Evolutionary conservation across 2,888 invertebrate genomes (phyloP).

Genomic region (Epinotia nisella): DNA sequence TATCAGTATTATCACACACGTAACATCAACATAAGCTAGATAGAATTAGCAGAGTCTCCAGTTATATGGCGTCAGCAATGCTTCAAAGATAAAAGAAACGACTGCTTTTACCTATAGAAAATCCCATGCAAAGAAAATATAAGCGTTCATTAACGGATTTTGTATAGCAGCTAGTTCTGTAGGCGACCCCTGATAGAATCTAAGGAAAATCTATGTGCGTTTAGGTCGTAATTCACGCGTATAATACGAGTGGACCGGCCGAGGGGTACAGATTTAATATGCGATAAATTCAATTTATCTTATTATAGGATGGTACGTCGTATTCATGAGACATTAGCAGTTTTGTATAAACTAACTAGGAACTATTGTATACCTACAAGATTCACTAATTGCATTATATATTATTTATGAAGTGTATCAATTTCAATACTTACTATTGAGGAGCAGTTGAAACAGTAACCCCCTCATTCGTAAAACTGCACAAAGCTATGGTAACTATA

Average conservation of each 20-base stretch:
- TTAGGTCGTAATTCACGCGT: conserved; percentile 58
- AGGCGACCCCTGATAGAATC: conserved; percentile 47
- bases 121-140: not conserved
- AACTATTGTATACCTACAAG: conserved; percentile 19
- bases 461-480: too few species aligned
- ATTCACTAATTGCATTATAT: not conserved
- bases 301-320: conserved; percentile 63
- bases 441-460: too few species aligned
- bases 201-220: conserved; percentile 56
- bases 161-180: not conserved
- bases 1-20: too few species aligned
- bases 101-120: not conserved
- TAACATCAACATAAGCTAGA: not conserved
- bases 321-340: conserved; percentile 27
- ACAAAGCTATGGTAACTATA: too few species aligned
- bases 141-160: conserved; percentile 3
- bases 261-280: conserved; percentile 65
- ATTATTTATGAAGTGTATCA: not conserved
- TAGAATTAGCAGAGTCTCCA: not conserved
- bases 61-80: not conserved
- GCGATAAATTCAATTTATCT: conserved; percentile 73
- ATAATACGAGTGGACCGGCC: conserved; percentile 61
- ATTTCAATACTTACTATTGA: not conserved
- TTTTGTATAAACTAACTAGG: not conserved
- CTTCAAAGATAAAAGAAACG: too few species aligned